Percentiles rank a stretch among this genome's conserved stretches.
Conservation (phyloP, 2,113 vertebrate genomes). For the Eonycteris spelaea region DNA sequence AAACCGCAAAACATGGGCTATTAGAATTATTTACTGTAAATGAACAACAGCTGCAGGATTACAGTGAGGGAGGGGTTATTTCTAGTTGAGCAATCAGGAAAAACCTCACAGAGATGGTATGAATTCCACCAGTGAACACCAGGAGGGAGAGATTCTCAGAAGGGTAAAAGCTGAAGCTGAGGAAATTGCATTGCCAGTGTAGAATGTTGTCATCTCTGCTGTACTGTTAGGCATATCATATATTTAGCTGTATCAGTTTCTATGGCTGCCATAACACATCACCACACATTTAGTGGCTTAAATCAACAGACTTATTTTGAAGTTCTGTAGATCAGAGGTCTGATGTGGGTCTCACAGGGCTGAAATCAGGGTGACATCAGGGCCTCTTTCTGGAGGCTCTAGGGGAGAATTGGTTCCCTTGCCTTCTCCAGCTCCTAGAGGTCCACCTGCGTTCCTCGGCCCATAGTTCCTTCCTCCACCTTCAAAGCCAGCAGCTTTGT, state of each 20-base stretch:
- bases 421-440: not conserved
- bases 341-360: not conserved
- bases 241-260: not conserved
- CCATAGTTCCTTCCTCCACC: not conserved
- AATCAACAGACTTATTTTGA: too few relatives aligned
- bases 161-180: not conserved
- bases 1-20: not conserved
- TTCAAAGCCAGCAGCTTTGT: not conserved
- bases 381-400: not conserved
- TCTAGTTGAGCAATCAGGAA: not conserved
- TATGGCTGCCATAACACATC: not conserved
- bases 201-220: not conserved
- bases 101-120: fast-evolving
- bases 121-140: not conserved
- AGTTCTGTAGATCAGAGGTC: not conserved
- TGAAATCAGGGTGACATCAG: not conserved
- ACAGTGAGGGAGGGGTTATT: not conserved
- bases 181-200: not conserved
- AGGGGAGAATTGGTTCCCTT: fast-evolving
- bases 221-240: not conserved
- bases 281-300: not conserved
- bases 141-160: not conserved
- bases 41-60: not conserved
- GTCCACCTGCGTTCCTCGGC: not conserved
- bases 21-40: not conserved